Evolutionary conservation across 2,888 invertebrate genomes (phyloP), one percentile per base, ranked within the genome.

Genomic region (Diarsia dahlii): DNA sequence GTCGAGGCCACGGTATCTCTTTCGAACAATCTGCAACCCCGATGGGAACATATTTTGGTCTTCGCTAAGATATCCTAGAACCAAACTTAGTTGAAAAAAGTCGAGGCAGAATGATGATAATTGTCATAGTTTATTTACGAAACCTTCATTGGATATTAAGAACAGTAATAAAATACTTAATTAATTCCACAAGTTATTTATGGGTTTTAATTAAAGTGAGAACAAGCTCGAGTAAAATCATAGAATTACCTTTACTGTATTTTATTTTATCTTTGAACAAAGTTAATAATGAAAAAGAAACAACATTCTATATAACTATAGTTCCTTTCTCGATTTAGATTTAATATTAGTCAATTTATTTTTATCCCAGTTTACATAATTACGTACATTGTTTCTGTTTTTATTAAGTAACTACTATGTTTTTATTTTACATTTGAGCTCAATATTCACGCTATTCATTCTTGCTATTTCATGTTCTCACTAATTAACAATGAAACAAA

Each of bases 151-250:
- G 13, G 9, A 58, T 66, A 12, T 56, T 72, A 45, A 52, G 48
- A 69, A 63, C 34, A 34, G 81, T 68, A 64, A 70, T 66, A 52
- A 56, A 56, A 56, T 50, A 48, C 56, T 54, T 45, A 77, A 81
- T 82, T 67, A 64, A 82, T 71, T 71, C 23, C 34, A n/a, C 20
- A 50, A 82, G 46, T 58, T 82, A 67, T 77, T 82, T 82, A 77
- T 82, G 66, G 50, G 54, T 62, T 66, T 80, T 77, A 77, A 80
- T 77, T 82, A 80, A 81, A 48, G n/a, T 48, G 13, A 52, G n/a
- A 77, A 67, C 48, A 58, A 46, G 46, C 50, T 63, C 0, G 18
- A 23, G 39, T 20, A 58, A 67, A 71, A 66, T 76, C 34, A 69
- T 64, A 50, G 10, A 50, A 80, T 56, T 63, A 80, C 48, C 20